Percentiles rank a stretch among this genome's conserved stretches.
These are phyloP conservation scores for Sinocyclocheilus rhinocerous DNA, from an alignment of 2,113 vertebrate genomes.

Conservation along the genomic window DNA sequence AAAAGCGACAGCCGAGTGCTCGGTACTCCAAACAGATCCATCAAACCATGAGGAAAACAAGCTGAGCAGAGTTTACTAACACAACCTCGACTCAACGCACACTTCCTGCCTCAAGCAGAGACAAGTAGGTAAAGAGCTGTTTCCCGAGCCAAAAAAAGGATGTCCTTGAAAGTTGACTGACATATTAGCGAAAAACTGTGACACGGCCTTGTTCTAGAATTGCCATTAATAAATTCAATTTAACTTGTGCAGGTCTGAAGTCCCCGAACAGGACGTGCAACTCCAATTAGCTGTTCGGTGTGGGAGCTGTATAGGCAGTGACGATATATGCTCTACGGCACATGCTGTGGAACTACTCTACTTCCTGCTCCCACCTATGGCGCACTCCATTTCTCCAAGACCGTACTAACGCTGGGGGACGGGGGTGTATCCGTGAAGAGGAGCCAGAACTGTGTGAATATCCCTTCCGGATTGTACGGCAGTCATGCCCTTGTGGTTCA, in stretches of 20 bases:
- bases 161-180: constrained; percentile 62
- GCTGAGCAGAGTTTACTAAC: neutral
- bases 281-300: constrained; percentile 63
- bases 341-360: constrained; percentile 52
- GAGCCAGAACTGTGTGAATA: constrained; percentile 49
- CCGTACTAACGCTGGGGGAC: constrained; percentile 52
- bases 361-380: constrained; percentile 52
- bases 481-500: constrained; percentile 26
- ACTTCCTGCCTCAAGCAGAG: neutral
- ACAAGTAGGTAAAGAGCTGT: neutral
- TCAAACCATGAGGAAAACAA: constrained; percentile 29
- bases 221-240: constrained; percentile 62
- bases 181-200: constrained; percentile 53
- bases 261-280: constrained; percentile 67
- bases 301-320: constrained; percentile 41
- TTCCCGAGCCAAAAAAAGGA: constrained; percentile 48
- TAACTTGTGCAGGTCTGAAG: constrained; percentile 62
- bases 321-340: constrained; percentile 39
- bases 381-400: constrained; percentile 54
- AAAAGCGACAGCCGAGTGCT: neutral
- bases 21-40: neutral
- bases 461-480: constrained; percentile 2
- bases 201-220: constrained; percentile 62
- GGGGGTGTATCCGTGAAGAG: constrained; percentile 50
- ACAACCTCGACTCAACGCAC: neutral